Base-by-base conservation (phyloP, 2,888 invertebrate genomes). In the Trissoscelio sp. region DNA sequence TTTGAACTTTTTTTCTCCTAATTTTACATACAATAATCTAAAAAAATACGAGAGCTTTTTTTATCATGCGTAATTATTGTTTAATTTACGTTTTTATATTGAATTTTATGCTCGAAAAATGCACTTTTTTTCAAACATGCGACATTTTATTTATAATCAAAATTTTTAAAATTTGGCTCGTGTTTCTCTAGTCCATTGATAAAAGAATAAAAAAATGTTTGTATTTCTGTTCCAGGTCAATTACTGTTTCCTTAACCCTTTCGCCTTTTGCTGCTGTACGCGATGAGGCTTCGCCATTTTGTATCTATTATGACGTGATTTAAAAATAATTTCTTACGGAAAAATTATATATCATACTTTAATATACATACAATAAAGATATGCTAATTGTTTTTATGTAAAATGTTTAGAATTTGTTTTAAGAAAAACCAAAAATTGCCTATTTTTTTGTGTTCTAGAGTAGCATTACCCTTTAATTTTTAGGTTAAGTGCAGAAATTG, bases 181-280 rank as follows among this genome's bases (percentile, higher is more conserved):
- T 42, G 18, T 28, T 67, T 67, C 14, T 55, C 4, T 67, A 67
- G 44, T 55, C 11, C 28, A 55, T 67, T 28, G 16, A 28, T 55
- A 14, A 67, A 20, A 67, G 42, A 67, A 42, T 67, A 14, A 67
- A 44, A 67, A 67, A 53, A 39, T 31, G 18, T 39, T 42, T 67
- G 11, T 11, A 44, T 31, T 67, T 67, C 55, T 67, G 67, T 67
- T 67, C 28, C 55, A 67, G 55, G 55, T 28, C 28, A 28, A 67
- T 67, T 67, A 44, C 7, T 55, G 55, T 67, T 67, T n/a, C 44
- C 55, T 18, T 28, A n/a, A 55, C 0, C 28, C 42, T 44, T 67
- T 67, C 55, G 42, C 44, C 31, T 67, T 67, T 67, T 55, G 46
- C 28, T n/a, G n/a, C n/a, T n/a, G n/a, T n/a, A n/a, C n/a, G n/a